Conservation (phyloP, 2,113 vertebrate genomes). For the Pampusana beccarii region DNA sequence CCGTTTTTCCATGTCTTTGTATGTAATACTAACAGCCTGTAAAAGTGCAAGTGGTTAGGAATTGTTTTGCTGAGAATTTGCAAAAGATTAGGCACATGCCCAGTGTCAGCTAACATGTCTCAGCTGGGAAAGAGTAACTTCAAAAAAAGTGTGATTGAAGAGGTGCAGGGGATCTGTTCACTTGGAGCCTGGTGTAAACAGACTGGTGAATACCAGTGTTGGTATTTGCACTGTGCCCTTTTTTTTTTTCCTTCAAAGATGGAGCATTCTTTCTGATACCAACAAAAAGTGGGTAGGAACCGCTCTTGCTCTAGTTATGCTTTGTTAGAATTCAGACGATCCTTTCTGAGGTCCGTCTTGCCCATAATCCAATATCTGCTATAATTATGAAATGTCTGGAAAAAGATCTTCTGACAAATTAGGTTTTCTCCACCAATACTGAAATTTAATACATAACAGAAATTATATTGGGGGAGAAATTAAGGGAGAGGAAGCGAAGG, state of each 20-base stretch:
- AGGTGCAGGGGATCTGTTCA: neutral
- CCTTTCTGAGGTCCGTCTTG: neutral
- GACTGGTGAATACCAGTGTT: neutral
- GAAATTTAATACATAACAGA: neutral
- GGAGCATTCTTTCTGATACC: neutral
- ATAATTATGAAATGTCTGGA: neutral
- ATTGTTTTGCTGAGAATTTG: neutral
- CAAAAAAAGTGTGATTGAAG: neutral
- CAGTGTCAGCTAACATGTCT: neutral
- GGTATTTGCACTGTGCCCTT: neutral
- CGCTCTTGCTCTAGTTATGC: neutral
- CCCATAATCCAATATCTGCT: neutral
- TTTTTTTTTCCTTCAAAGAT: neutral
- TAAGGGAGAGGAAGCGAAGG: neutral
- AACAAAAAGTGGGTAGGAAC: neutral
- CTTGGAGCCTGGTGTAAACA: neutral
- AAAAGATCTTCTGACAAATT: neutral
- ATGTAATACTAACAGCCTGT: neutral
- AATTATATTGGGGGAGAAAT: neutral
- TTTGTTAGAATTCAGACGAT: neutral
- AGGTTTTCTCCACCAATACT: neutral
- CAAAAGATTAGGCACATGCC: neutral
- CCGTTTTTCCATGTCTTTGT: neutral
- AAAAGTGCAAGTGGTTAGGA: neutral
- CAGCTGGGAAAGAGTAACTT: neutral